Evolutionary conservation across 2,113 vertebrate genomes (phyloP).

Genomic region (Acanthochromis polyacanthus): DNA sequence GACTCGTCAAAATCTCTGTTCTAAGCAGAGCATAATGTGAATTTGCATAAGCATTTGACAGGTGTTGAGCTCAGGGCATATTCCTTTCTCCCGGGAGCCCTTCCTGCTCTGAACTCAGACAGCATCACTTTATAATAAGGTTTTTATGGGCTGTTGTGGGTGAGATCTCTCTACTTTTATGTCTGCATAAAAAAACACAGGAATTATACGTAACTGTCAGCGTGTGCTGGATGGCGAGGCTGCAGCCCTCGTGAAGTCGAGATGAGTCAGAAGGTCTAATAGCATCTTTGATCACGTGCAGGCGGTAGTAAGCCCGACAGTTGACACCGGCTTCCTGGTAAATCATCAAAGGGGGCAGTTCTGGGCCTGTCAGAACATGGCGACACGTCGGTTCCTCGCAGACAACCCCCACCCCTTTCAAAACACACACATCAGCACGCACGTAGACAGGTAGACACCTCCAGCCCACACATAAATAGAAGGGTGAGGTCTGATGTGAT

Average conservation of each 20-base stretch:
- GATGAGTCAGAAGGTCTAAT: constrained; percentile 63
- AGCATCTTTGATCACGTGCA: constrained; percentile 63
- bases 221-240: constrained; percentile 33
- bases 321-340: constrained; percentile 66
- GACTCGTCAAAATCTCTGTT: constrained; percentile 38
- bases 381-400: constrained; percentile 42
- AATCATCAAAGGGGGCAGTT: constrained; percentile 65
- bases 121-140: constrained; percentile 51
- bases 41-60: constrained; percentile 66
- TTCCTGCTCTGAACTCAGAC: constrained; percentile 27
- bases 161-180: constrained; percentile 35
- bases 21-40: constrained; percentile 27
- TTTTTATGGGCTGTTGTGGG: constrained; percentile 48
- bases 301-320: constrained; percentile 64
- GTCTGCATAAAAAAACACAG: constrained; percentile 41
- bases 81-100: constrained; percentile 39
- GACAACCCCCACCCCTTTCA: constrained; percentile 24
- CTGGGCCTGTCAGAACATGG: constrained; percentile 74
- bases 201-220: constrained; percentile 27
- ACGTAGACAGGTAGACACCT: constrained; percentile 22
- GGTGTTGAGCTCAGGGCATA: constrained; percentile 53
- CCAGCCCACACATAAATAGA: constrained; percentile 39
- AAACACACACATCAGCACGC: constrained; percentile 30
- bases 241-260: constrained; percentile 1
- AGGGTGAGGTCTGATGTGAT: constrained; percentile 42